phyloP scores from a whole-genome alignment of 2,113 vertebrate genomes.

The Rhinogobius similis region DNA sequence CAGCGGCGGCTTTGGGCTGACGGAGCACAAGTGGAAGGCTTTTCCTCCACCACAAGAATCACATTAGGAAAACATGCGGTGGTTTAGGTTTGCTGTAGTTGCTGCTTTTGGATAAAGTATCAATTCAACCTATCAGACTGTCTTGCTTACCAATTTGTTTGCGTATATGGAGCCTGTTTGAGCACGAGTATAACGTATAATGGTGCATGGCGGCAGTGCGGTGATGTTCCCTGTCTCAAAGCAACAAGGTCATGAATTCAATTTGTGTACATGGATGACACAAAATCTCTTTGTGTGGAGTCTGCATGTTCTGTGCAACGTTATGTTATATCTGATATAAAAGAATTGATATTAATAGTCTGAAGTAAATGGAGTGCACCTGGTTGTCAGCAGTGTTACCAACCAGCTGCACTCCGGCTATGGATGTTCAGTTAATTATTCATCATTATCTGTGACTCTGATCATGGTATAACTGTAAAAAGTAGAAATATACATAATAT shows the following conservation, averaged over 20 bases:
- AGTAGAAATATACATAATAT: no score
- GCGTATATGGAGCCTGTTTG: not conserved
- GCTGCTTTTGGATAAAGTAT: slow-evolving; percentile 1
- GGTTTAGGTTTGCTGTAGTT: not conserved
- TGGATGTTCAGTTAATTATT: no score
- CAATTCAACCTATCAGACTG: slow-evolving; percentile 2
- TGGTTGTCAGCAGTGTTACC: not conserved
- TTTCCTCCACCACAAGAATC: slow-evolving; percentile 5
- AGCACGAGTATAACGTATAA: not conserved
- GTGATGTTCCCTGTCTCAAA: not conserved
- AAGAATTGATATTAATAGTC: not conserved
- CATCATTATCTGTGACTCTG: not conserved
- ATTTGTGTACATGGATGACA: not conserved
- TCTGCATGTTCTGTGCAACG: not conserved
- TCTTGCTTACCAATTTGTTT: not conserved
- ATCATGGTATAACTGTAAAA: not conserved
- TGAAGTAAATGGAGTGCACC: not conserved
- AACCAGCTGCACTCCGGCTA: not conserved
- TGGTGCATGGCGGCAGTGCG: not conserved
- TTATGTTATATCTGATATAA: not conserved
- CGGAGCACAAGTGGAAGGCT: not conserved
- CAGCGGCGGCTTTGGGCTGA: not conserved
- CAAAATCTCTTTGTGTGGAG: not conserved
- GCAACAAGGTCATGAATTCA: not conserved
- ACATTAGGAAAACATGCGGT: not conserved